These are phyloP conservation scores for Tetranychus truncatus DNA, from an alignment of 2,888 invertebrate genomes.

Conservation along the genomic window DNA sequence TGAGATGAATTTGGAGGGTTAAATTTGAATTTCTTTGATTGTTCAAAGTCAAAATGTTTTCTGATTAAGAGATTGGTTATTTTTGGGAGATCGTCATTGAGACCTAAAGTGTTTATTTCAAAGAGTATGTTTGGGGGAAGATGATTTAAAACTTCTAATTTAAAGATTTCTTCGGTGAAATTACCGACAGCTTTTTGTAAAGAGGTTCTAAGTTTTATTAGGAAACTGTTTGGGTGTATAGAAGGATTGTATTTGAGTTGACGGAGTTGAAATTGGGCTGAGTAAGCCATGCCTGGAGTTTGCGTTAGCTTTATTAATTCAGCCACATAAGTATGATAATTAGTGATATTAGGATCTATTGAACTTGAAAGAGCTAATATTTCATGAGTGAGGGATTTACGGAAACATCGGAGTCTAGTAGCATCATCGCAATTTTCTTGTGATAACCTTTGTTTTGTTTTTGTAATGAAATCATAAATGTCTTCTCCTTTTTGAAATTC, in stretches of 20 bases:
- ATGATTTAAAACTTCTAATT: no score
- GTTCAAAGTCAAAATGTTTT: no score
- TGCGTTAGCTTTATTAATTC: neutral
- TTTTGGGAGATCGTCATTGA: no score
- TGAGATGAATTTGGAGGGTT: no score
- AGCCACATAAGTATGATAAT: neutral
- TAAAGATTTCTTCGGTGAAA: no score
- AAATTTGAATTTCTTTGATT: no score
- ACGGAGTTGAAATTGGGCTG: neutral
- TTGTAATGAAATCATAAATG: neutral
- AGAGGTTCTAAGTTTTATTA: neutral
- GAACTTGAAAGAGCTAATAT: neutral
- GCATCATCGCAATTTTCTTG: neutral
- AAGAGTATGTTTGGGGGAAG: no score
- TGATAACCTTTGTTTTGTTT: neutral
- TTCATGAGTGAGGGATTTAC: neutral
- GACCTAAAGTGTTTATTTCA: no score
- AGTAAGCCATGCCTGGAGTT: neutral
- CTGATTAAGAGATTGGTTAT: no score
- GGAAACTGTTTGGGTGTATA: neutral
- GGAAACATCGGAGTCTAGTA: neutral
- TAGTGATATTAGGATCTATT: neutral
- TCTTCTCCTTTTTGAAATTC: neutral
- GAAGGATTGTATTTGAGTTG: neutral
- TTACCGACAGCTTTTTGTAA: neutral